phyloP scores from a whole-genome alignment of 2,797 vertebrate species.

The Bufotes viridis region DNA sequence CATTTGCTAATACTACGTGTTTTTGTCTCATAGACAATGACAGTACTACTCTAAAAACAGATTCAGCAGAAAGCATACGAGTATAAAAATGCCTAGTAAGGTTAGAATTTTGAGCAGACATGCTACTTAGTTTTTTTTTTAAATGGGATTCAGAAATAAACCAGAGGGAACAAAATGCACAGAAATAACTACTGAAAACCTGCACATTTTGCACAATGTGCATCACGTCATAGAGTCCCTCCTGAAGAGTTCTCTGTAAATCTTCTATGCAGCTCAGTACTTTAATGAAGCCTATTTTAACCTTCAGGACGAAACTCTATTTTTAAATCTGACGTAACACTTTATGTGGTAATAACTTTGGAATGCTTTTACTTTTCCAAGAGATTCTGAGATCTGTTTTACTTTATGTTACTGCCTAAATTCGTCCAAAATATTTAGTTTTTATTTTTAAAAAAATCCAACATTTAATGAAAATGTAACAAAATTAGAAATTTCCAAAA shows the following conservation, averaged over 20 bases:
- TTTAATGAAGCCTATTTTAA: background rate
- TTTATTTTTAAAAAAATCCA: no score
- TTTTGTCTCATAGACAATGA: slow-evolving; percentile 37
- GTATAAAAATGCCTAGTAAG: background rate
- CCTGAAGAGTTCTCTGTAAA: background rate
- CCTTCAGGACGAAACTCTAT: no score
- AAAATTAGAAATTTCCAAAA: no score
- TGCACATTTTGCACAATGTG: background rate
- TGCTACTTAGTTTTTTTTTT: background rate
- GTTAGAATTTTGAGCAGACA: background rate
- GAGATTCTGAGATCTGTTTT: no score
- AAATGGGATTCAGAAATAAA: background rate
- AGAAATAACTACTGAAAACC: background rate
- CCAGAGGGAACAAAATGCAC: background rate
- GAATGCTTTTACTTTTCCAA: no score
- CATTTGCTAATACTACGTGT: slow-evolving; percentile 9
- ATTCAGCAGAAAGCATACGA: background rate
- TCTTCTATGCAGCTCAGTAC: background rate
- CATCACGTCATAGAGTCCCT: background rate
- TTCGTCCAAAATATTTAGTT: no score
- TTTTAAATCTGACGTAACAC: no score
- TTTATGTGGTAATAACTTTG: no score
- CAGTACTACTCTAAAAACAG: slow-evolving; percentile 3
- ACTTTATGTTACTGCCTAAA: no score
- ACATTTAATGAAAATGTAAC: no score